These are phyloP conservation scores for Amphimedon queenslandica DNA, from an alignment of 37 sponge, comb jelly and placozoan species.

Conservation along the genomic window DNA sequence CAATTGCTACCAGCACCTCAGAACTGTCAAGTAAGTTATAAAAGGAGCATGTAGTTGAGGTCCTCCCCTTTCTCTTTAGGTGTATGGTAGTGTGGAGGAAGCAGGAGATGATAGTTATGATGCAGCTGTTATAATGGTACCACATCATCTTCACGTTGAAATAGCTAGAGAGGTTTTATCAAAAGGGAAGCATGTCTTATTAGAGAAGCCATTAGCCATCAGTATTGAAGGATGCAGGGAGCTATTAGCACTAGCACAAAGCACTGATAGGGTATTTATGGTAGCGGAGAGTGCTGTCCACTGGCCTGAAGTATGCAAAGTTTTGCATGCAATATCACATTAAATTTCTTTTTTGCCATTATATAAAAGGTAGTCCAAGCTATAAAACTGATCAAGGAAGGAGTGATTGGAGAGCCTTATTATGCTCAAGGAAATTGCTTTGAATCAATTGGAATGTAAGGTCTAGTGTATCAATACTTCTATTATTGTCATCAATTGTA, in stretches of 20 bases:
- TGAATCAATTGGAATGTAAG: slow-evolving; percentile 36
- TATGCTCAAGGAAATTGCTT: slow-evolving; percentile 50
- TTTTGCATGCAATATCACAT: too few species aligned
- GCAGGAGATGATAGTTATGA: background rate
- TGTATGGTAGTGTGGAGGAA: background rate
- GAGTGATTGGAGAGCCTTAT: slow-evolving; percentile 33
- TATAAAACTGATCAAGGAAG: slow-evolving; percentile 31
- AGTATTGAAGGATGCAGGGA: slow-evolving; percentile 13
- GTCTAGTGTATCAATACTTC: slow-evolving; percentile 1
- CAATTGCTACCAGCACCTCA: background rate
- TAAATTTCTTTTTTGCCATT: too few species aligned
- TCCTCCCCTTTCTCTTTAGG: background rate
- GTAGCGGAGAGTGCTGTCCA: slow-evolving; percentile 33
- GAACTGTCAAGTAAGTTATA: slow-evolving; percentile 10
- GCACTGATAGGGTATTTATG: slow-evolving; percentile 25
- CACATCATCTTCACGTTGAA: slow-evolving; percentile 48
- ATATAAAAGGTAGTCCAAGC: slow-evolving; percentile 30
- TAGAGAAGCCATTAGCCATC: slow-evolving; percentile 60
- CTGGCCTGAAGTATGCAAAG: slow-evolving; percentile 67
- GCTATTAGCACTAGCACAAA: slow-evolving; percentile 25
- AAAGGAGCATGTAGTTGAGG: background rate
- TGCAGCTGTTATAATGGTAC: slow-evolving; percentile 35
- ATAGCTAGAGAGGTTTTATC: slow-evolving; percentile 22
- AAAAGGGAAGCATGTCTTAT: slow-evolving; percentile 51
- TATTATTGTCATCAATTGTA: slow-evolving; percentile 7